Conservation (phyloP, 2,113 vertebrate genomes). For the Ailuropoda melanoleuca region DNA sequence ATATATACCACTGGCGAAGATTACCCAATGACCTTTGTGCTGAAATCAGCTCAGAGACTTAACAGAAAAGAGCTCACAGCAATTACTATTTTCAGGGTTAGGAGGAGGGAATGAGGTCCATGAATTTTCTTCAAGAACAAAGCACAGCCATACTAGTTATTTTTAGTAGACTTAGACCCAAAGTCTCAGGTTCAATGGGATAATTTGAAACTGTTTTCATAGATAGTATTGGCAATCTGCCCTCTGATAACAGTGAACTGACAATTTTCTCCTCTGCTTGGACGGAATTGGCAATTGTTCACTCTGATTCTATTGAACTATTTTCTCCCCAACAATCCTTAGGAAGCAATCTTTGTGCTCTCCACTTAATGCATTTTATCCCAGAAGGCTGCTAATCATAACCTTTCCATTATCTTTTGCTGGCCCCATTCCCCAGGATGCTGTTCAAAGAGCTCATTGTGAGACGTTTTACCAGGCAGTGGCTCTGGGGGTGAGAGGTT, state of each 20-base stretch:
- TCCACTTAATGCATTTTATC: background rate
- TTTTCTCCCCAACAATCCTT: background rate
- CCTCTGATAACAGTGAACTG: background rate
- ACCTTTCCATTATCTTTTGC: slow-evolving; percentile 55
- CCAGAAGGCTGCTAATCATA: slow-evolving; percentile 20
- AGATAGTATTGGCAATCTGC: slow-evolving; percentile 23
- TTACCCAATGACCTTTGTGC: accelerated
- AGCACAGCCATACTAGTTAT: background rate
- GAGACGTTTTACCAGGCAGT: background rate
- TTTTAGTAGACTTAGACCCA: background rate
- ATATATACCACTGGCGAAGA: accelerated
- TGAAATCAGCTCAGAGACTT: accelerated
- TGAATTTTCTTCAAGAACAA: background rate
- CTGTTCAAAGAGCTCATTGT: slow-evolving; percentile 7
- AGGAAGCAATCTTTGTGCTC: background rate
- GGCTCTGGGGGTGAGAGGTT: background rate
- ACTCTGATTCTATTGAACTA: slow-evolving; percentile 11
- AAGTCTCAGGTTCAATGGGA: background rate
- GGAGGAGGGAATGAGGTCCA: accelerated
- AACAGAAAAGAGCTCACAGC: accelerated
- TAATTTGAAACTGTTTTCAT: slow-evolving; percentile 20
- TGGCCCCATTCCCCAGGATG: background rate
- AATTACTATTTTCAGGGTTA: too few relatives aligned
- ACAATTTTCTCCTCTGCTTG: background rate
- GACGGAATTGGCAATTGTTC: background rate